phyloP scores from a whole-genome alignment of 1,140 invertebrate genomes.

The Ostrea denselamellosa region DNA sequence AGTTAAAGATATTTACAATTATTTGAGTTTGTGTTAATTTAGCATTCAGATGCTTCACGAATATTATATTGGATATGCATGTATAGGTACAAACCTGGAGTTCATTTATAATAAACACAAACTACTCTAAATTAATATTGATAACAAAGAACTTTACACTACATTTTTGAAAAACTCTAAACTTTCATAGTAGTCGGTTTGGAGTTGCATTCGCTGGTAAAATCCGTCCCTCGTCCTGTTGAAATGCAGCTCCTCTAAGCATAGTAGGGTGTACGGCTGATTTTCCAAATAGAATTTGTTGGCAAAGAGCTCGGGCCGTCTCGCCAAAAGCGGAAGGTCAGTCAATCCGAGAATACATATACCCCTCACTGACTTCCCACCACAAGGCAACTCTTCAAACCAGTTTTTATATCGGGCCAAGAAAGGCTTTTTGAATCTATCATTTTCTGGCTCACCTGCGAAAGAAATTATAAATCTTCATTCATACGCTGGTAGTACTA shows the following conservation, averaged over 20 bases:
- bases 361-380: slow-evolving; percentile 54
- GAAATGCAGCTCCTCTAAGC: slow-evolving; percentile 64
- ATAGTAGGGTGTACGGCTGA: slow-evolving; percentile 61
- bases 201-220: slow-evolving; percentile 9
- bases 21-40: too few species aligned
- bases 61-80: too few species aligned
- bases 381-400: slow-evolving; percentile 24
- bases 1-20: too few species aligned
- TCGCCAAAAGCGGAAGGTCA: slow-evolving; percentile 56
- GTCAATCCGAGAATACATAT: slow-evolving; percentile 65
- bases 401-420: not conserved
- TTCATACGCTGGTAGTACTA: too few species aligned
- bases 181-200: slow-evolving; percentile 50
- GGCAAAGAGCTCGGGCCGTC: slow-evolving; percentile 61
- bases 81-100: too few species aligned
- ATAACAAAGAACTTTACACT: too few species aligned
- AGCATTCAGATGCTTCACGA: too few species aligned
- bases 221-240: slow-evolving; percentile 54
- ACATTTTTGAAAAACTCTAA: slow-evolving; percentile 50
- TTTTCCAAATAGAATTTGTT: slow-evolving; percentile 64
- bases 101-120: too few species aligned
- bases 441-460: not conserved
- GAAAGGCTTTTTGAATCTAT: not conserved
- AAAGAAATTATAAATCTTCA: too few species aligned
- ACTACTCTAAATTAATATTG: too few species aligned